Conservation (phyloP, 2,113 vertebrate species). For the Thermophis baileyi region DNA sequence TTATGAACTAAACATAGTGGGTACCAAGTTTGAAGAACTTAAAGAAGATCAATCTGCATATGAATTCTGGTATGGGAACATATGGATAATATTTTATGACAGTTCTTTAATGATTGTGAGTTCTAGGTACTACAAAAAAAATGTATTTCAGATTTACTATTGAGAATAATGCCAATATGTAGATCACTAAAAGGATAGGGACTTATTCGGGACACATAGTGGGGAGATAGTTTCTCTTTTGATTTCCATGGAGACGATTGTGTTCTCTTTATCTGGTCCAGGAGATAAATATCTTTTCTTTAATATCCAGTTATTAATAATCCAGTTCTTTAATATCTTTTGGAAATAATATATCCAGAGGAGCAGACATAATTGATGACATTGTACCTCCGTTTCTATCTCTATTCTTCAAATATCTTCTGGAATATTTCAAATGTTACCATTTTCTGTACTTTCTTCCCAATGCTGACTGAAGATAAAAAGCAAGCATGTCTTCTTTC, state of each 20-base stretch:
- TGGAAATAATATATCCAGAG: background rate
- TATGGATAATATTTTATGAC: background rate
- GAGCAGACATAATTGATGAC: background rate
- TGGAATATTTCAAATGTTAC: background rate
- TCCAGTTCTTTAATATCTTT: too few relatives aligned
- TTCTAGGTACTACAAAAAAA: background rate
- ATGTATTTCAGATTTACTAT: background rate
- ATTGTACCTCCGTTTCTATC: background rate
- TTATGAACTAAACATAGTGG: background rate
- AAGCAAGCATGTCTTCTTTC: background rate
- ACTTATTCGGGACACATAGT: background rate
- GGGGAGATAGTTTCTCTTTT: background rate
- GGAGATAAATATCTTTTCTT: too few relatives aligned
- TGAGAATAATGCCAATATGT: background rate
- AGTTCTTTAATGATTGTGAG: background rate
- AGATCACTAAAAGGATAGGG: background rate
- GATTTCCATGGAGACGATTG: background rate
- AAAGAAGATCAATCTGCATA: background rate
- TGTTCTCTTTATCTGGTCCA: background rate
- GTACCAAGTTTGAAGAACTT: background rate
- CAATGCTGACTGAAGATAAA: background rate
- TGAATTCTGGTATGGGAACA: background rate
- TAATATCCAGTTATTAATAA: too few relatives aligned
- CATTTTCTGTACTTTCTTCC: background rate
- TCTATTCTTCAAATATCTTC: background rate